A percentile compares a stretch with the other conserved stretches of the same genome.
These are phyloP conservation scores for Hipposideros armiger DNA, from an alignment of 2,113 vertebrate species.

Conservation along the genomic window DNA sequence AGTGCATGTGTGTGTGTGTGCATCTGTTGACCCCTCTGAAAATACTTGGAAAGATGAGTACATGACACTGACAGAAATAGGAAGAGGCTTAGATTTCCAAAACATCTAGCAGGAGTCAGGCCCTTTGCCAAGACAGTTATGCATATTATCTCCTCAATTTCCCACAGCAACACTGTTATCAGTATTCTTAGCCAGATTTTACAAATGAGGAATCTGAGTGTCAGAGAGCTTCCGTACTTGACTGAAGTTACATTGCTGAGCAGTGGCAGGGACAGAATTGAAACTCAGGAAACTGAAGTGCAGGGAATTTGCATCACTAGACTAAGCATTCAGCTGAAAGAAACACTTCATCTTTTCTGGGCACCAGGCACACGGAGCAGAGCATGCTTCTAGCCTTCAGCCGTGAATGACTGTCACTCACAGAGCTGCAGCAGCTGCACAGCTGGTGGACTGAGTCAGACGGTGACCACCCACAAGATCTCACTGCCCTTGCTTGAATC, in stretches of 20 bases:
- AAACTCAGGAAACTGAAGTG: not conserved
- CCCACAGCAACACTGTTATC: not conserved
- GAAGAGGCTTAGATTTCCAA: not conserved
- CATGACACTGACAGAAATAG: not conserved
- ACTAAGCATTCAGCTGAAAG: not conserved
- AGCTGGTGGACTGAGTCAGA: conserved; percentile 52
- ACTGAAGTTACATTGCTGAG: not conserved
- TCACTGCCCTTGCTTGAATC: not conserved
- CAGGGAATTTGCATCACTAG: not conserved
- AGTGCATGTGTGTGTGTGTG: not conserved
- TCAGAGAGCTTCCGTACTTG: not conserved
- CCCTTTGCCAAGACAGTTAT: not conserved
- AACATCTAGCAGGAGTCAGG: not conserved
- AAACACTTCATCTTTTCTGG: not conserved
- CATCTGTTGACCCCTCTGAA: not conserved
- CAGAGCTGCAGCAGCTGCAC: not conserved
- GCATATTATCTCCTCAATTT: not conserved
- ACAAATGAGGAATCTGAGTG: not conserved
- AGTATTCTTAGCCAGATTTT: not conserved
- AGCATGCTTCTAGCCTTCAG: not conserved
- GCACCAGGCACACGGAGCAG: not conserved
- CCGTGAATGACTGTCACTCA: not conserved
- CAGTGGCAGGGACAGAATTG: not conserved
- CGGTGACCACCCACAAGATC: not conserved
- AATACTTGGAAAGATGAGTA: not conserved